Evolutionary conservation across 2,888 invertebrate species (phyloP).

Genomic region (Meganola albula): DNA sequence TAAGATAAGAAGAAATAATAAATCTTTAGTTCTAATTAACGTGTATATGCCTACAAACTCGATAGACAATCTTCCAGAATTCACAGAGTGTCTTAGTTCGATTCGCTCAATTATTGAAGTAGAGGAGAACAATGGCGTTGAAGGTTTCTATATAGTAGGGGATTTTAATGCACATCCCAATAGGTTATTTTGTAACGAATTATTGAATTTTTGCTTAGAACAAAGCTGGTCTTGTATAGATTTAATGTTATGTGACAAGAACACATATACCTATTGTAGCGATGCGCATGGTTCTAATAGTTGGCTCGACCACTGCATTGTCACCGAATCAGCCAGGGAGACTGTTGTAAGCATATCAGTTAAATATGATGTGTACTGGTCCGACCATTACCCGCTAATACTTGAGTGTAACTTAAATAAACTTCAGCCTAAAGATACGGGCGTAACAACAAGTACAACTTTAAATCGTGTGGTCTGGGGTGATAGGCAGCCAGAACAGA

Average conservation of each 20-base stretch:
- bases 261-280: slow-evolving; percentile 4
- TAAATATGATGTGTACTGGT: slow-evolving; percentile 3
- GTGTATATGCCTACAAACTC: slow-evolving; percentile 6
- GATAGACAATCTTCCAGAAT: slow-evolving; percentile 2
- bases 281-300: slow-evolving; percentile 4
- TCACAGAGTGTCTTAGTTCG: slow-evolving; percentile 2
- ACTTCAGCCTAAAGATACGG: slow-evolving; percentile 2
- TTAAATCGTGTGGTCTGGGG: slow-evolving; percentile 3
- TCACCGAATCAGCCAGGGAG: slow-evolving; percentile 3
- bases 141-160: not conserved
- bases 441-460: not conserved
- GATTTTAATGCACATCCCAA: not conserved
- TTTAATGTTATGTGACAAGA: slow-evolving; percentile 1
- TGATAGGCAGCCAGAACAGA: slow-evolving; percentile 2
- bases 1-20: slow-evolving; percentile 2
- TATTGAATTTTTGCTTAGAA: slow-evolving; percentile 3
- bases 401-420: slow-evolving; percentile 5
- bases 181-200: slow-evolving; percentile 2
- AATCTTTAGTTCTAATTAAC: slow-evolving; percentile 2
- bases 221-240: slow-evolving; percentile 1
- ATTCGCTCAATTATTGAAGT: slow-evolving; percentile 1
- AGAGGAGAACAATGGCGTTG: slow-evolving; percentile 1
- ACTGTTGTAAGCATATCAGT: not conserved
- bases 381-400: slow-evolving; percentile 5
- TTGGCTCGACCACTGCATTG: slow-evolving; percentile 6